A percentile compares a stretch with the other conserved stretches of the same genome.
Evolutionary conservation across 2,113 vertebrate species (phyloP).

Genomic region (Copsychus sechellarum): DNA sequence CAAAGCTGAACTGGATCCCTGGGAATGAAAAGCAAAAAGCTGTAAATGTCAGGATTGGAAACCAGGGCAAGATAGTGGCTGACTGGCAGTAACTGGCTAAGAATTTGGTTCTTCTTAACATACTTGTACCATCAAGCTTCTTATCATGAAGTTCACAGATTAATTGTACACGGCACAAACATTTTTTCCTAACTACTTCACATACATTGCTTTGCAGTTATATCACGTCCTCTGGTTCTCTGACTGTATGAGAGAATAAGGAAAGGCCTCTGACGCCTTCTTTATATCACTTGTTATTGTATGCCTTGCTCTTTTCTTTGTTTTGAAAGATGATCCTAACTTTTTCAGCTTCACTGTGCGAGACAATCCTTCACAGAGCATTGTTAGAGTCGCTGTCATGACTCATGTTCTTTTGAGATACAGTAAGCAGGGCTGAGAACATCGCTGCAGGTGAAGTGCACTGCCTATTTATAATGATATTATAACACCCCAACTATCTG

Average conservation of each 20-base stretch:
- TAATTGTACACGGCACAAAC: background rate
- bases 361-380: background rate
- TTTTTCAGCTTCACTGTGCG: background rate
- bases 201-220: slow-evolving; percentile 28
- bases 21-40: slow-evolving; percentile 18
- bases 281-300: background rate
- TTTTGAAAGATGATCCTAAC: background rate
- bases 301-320: background rate
- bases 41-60: background rate
- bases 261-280: background rate
- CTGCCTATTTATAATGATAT: background rate
- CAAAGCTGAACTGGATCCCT: background rate
- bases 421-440: background rate
- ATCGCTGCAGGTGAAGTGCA: background rate
- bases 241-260: background rate
- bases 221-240: background rate
- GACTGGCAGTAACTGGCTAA: background rate
- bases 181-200: slow-evolving; percentile 47
- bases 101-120: background rate
- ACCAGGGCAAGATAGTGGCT: background rate
- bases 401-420: background rate
- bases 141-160: background rate
- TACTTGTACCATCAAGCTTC: background rate
- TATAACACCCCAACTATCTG: background rate
- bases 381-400: background rate